Conservation (phyloP, 2,113 vertebrate genomes). For the Cyprinodon brontotheroides region DNA sequence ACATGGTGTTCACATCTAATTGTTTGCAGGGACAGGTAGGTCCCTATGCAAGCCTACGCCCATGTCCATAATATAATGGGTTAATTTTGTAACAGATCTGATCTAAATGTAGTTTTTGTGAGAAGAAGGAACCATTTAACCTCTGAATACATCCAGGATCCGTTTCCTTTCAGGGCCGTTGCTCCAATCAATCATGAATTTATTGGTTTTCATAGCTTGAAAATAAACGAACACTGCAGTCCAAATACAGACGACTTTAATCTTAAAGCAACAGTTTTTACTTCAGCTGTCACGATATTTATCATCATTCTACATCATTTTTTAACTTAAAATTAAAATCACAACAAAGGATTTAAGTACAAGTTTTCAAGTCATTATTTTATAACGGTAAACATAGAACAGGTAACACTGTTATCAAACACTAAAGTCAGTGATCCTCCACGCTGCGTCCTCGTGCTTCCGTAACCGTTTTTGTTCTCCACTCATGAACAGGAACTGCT, state of each 20-base stretch:
- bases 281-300: neutral
- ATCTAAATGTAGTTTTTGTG: too few relatives aligned
- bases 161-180: too few relatives aligned
- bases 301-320: neutral
- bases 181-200: neutral
- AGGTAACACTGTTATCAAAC: neutral
- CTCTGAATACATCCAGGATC: too few relatives aligned
- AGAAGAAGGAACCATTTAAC: too few relatives aligned
- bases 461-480: neutral
- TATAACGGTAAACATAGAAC: neutral
- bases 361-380: neutral
- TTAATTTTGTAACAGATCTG: too few relatives aligned
- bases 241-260: neutral
- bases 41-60: too few relatives aligned
- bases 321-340: neutral
- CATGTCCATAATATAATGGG: too few relatives aligned
- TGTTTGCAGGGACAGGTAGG: too few relatives aligned
- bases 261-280: neutral
- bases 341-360: neutral
- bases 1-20: too few relatives aligned
- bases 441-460: neutral
- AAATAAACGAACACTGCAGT: neutral
- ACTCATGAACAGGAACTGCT: neutral
- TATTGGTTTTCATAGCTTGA: neutral
- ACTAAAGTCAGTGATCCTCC: neutral